Conservation (phyloP, 1,140 invertebrate genomes). For the Formica exsecta region DNA sequence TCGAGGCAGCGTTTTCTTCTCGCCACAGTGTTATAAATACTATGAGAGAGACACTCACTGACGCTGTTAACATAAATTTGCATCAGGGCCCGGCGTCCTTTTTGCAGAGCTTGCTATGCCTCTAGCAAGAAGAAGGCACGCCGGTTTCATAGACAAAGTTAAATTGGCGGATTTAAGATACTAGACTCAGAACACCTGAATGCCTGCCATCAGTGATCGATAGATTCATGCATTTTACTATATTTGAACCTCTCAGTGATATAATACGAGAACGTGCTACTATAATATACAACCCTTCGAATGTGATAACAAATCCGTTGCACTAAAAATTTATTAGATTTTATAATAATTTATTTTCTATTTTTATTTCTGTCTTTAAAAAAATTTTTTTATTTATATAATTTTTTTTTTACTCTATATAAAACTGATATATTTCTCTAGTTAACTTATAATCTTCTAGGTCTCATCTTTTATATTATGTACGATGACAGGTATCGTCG, state of each 20-base stretch:
- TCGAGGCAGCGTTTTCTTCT: constrained; percentile 49
- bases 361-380: too few relatives aligned
- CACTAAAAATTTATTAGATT: not conserved
- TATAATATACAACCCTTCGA: not conserved
- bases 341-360: constrained; percentile 41
- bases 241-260: not conserved
- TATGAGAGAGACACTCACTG: constrained; percentile 71
- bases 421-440: not conserved
- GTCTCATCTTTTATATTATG: constrained; percentile 45
- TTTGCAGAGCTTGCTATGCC: constrained; percentile 66
- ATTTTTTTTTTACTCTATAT: not conserved
- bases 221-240: constrained; percentile 36
- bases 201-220: constrained; percentile 39
- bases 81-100: constrained; percentile 66
- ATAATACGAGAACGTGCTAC: not conserved
- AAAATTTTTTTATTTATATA: too few relatives aligned
- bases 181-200: constrained; percentile 23
- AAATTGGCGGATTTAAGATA: constrained; percentile 60
- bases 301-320: not conserved
- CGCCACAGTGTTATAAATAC: constrained; percentile 71
- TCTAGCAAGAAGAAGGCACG: constrained; percentile 49
- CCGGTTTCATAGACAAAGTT: constrained; percentile 60
- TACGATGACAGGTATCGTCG: constrained; percentile 16
- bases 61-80: constrained; percentile 81
- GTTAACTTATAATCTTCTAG: not conserved